These are phyloP conservation scores for Tetragnatha montana DNA, from an alignment of 2,888 invertebrate genomes.

Conservation along the genomic window DNA sequence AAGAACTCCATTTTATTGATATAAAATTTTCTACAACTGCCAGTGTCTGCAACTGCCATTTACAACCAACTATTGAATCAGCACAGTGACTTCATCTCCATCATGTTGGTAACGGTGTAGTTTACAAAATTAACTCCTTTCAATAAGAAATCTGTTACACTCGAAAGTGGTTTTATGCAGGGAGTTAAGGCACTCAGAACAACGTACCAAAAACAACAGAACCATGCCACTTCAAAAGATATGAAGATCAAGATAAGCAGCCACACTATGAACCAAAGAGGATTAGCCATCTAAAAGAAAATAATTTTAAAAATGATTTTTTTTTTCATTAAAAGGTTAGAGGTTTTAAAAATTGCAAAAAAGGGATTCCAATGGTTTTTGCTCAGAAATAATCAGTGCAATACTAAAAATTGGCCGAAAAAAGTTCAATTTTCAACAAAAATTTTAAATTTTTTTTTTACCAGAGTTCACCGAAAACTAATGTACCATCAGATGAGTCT, in stretches of 20 bases:
- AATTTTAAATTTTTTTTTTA: too few species aligned
- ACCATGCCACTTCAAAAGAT: constrained; percentile 75
- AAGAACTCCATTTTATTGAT: neutral
- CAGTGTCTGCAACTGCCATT: too few species aligned
- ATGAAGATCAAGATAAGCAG: constrained; percentile 75
- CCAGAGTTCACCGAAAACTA: too few species aligned
- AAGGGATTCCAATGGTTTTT: too few species aligned
- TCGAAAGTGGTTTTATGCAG: constrained; percentile 72
- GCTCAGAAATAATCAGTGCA: too few species aligned
- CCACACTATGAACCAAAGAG: constrained; percentile 74
- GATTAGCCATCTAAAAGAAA: constrained; percentile 64
- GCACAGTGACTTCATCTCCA: constrained; percentile 73
- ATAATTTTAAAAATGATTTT: neutral
- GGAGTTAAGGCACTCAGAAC: constrained; percentile 75
- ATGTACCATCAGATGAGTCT: too few species aligned
- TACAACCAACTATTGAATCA: neutral
- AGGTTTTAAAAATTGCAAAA: too few species aligned
- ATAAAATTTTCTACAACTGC: neutral
- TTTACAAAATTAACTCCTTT: constrained; percentile 76
- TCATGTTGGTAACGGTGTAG: constrained; percentile 76
- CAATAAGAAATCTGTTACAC: constrained; percentile 74
- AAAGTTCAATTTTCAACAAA: too few species aligned
- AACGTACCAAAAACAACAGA: constrained; percentile 75
- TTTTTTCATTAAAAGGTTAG: too few species aligned
- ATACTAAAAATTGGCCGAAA: too few species aligned